Evolutionary conservation across 2,797 vertebrate species (phyloP), one percentile per base, ranked within the genome.

Genomic region (Falco cherrug): DNA sequence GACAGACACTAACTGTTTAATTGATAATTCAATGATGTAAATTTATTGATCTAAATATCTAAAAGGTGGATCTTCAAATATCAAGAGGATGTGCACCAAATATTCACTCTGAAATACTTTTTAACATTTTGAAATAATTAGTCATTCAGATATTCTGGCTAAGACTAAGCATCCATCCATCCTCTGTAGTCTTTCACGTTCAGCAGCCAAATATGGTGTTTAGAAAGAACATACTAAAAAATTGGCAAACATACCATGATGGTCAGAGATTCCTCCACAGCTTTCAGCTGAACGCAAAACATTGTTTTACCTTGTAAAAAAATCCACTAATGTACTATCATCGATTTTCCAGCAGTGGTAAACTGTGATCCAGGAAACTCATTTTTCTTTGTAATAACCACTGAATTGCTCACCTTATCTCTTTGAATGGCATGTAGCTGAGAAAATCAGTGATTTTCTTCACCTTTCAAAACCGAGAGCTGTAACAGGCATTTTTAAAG

Each of bases 371-470:
- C 29, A 59, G 19, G 13, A 91, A 79, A 74, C 16, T 47, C 0
- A n/a, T 75, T 93, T 93, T 82, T 47, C 41, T 41, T 6, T 51
- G 9, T 56, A 86, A 81, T 56, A 92, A 16, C 7, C 29, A 75
- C 7, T 24, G 51, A 78, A 83, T 61, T 83, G 19, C 17, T 87
- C 39, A 24, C 8, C 11, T 80, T 85, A 12, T 70, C 24, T 71
- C 4, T 59, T 79, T 82, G 54, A 74, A 64, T 59, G 21, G 25
- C 4, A 2, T 51, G 48, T 56, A 67, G 39, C 39, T 68, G 35
- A 78, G 48, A 84, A 94, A 93, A 94, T 87, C 29, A 68, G 24
- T 16, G 71, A 70, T 93, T 95, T 84, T 67, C 24, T 75, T 78
- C 51, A 64, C 33, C 7, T 93, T 56, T 94, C 29, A 63, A 81